A percentile compares a stretch with the other conserved stretches of the same genome.
Conservation (phyloP, 2,888 invertebrate species). For the Chloroclysta siterata region DNA sequence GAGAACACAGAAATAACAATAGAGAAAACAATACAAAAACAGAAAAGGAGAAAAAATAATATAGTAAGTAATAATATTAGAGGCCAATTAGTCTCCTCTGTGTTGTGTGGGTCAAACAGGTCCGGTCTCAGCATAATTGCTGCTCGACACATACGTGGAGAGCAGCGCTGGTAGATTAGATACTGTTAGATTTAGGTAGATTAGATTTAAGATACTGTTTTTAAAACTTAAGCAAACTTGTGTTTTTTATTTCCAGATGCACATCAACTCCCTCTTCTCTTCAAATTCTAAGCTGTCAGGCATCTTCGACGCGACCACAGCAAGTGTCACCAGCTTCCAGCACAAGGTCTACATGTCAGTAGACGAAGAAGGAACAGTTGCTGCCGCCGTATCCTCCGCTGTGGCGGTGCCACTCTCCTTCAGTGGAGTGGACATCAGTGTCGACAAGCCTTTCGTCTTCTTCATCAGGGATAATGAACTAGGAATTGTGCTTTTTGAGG, state of each 20-base stretch:
- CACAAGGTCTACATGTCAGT: constrained; percentile 88
- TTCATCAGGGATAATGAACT: constrained; percentile 85
- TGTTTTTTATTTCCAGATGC: constrained; percentile 79
- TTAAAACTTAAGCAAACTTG: constrained; percentile 33
- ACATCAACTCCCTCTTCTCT: constrained; percentile 84
- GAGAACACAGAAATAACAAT: too few relatives aligned
- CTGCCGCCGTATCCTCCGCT: constrained; percentile 86
- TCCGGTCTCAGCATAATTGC: too few relatives aligned
- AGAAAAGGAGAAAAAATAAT: too few relatives aligned
- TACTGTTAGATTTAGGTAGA: too few relatives aligned
- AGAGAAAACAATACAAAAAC: too few relatives aligned
- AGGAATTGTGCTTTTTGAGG: constrained; percentile 86
- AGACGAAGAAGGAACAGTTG: constrained; percentile 87
- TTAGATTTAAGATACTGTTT: too few relatives aligned
- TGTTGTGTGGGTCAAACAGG: too few relatives aligned
- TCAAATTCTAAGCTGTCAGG: constrained; percentile 83
- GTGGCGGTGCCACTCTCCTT: constrained; percentile 86
- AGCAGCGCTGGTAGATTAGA: too few relatives aligned
- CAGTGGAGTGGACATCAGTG: constrained; percentile 76
- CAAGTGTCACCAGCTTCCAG: constrained; percentile 82
- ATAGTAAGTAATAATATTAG: too few relatives aligned
- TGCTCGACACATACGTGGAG: too few relatives aligned
- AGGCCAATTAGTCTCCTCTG: too few relatives aligned
- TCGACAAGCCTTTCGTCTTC: constrained; percentile 88
- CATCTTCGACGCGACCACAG: constrained; percentile 70